Evolutionary conservation across 2,797 vertebrate species (phyloP).

Genomic region (Falco naumanni): DNA sequence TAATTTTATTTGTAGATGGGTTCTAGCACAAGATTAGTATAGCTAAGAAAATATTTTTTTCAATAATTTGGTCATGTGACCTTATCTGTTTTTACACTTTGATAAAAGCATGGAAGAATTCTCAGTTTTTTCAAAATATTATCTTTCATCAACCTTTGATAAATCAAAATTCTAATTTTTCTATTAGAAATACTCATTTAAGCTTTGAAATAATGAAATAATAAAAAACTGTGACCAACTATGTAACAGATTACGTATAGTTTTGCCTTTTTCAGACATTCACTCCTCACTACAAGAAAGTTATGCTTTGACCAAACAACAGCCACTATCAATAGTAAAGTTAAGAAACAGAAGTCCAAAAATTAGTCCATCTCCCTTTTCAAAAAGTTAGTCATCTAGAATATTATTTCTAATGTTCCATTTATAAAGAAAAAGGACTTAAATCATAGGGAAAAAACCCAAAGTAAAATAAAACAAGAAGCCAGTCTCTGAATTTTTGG

Average conservation of each 20-base stretch:
- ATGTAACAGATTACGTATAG: background rate
- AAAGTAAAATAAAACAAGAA: background rate
- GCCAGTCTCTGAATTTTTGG: background rate
- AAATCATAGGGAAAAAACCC: fast-evolving
- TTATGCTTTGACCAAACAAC: background rate
- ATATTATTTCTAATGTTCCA: background rate
- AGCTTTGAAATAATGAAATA: background rate
- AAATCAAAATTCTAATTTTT: background rate
- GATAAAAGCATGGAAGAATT: background rate
- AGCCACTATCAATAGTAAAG: background rate
- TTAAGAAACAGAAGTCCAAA: background rate
- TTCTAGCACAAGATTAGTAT: background rate
- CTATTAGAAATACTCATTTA: background rate
- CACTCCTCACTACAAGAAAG: background rate
- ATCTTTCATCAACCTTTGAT: background rate
- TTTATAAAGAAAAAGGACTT: background rate
- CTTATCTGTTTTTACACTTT: background rate
- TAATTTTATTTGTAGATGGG: background rate
- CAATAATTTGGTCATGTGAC: background rate
- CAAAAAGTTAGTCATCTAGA: background rate
- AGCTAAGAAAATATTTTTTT: background rate
- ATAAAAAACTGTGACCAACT: background rate
- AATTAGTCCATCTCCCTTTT: background rate
- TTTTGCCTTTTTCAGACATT: background rate
- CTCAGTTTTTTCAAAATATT: background rate